Conservation (phyloP, 2,888 invertebrate species). For the Erebia epiphron region DNA sequence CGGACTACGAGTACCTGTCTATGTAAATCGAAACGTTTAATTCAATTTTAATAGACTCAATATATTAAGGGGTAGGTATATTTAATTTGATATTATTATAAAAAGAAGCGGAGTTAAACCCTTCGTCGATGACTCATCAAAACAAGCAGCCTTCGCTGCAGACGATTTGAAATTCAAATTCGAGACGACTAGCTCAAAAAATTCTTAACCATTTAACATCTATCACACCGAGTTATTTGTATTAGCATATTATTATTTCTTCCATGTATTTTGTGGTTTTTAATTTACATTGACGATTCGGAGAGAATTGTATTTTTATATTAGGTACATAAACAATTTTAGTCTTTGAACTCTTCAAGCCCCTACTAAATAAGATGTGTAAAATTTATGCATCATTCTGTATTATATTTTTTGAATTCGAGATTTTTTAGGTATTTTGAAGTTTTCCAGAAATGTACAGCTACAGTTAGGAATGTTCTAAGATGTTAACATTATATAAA, state of each 20-base stretch:
- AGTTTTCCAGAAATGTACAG: too few relatives aligned
- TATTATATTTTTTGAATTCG: not conserved
- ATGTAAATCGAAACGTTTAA: not conserved
- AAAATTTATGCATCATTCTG: not conserved
- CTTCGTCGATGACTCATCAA: slow-evolving; percentile 54
- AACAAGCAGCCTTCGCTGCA: slow-evolving; percentile 48
- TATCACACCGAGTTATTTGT: slow-evolving; percentile 38
- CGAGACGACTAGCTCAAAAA: slow-evolving; percentile 44
- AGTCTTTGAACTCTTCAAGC: not conserved
- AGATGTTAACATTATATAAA: too few relatives aligned
- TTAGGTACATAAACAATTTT: not conserved
- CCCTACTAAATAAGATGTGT: not conserved
- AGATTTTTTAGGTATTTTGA: not conserved
- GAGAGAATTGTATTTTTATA: slow-evolving; percentile 2
- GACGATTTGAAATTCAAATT: slow-evolving; percentile 63
- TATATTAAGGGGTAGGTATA: too few relatives aligned
- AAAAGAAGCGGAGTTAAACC: slow-evolving; percentile 14
- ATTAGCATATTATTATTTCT: slow-evolving; percentile 43
- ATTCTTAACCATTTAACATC: slow-evolving; percentile 39
- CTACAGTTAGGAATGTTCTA: too few relatives aligned
- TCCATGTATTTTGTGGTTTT: slow-evolving; percentile 17
- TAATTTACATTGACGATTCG: slow-evolving; percentile 20
- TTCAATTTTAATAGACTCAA: not conserved
- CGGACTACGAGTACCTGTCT: too few relatives aligned
- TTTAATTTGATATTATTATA: slow-evolving; percentile 13